A percentile compares a stretch with the other conserved stretches of the same genome.
Evolutionary conservation across 2,888 invertebrate genomes (phyloP).

Genomic region (Alitta virens): DNA sequence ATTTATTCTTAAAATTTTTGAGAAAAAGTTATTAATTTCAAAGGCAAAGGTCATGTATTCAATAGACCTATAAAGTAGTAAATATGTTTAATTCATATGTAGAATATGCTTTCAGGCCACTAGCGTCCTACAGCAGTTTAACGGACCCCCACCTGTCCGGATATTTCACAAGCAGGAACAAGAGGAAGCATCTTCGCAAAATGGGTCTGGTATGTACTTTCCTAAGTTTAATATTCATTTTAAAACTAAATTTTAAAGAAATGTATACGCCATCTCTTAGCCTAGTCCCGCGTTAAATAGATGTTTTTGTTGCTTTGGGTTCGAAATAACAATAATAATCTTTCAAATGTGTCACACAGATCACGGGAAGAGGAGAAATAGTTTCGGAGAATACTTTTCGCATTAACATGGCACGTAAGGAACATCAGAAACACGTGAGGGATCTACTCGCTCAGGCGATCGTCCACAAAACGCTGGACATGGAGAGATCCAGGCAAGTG

Average conservation of each 20-base stretch:
- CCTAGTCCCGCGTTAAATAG: too few relatives aligned
- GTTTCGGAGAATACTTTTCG: constrained; percentile 52
- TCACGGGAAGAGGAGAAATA: constrained; percentile 47
- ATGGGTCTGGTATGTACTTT: constrained; percentile 47
- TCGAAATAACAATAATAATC: too few relatives aligned
- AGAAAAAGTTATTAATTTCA: too few relatives aligned
- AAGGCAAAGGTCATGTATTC: too few relatives aligned
- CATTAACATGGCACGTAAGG: constrained; percentile 49
- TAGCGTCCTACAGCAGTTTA: constrained; percentile 54
- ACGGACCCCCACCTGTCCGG: constrained; percentile 52
- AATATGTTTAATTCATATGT: too few relatives aligned
- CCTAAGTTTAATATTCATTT: neutral
- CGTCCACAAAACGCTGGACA: constrained; percentile 54
- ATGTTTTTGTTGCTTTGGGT: too few relatives aligned
- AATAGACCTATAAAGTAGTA: too few relatives aligned
- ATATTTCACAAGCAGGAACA: constrained; percentile 51
- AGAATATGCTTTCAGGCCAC: constrained; percentile 48
- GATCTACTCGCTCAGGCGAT: constrained; percentile 56
- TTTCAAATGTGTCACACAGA: constrained; percentile 31
- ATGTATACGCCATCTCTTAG: too few relatives aligned
- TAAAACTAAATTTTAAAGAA: neutral
- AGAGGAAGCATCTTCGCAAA: constrained; percentile 48
- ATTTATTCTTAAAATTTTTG: too few relatives aligned
- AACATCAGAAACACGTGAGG: constrained; percentile 55
- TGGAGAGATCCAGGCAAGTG: constrained; percentile 49